These are phyloP conservation scores for Napeogenes sylphis DNA, from an alignment of 2,888 invertebrate species.

Conservation along the genomic window DNA sequence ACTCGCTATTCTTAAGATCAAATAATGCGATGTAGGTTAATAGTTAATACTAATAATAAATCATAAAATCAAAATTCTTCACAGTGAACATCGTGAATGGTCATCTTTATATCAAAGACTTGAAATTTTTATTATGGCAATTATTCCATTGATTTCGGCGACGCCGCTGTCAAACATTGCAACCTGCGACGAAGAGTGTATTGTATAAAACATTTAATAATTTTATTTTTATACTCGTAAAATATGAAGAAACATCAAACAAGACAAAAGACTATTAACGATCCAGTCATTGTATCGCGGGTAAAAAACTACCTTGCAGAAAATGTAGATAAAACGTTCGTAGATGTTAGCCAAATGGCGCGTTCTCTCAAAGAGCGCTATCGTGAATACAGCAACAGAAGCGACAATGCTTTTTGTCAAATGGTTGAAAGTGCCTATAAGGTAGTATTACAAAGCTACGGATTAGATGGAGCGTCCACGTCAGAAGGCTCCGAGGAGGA, in stretches of 20 bases:
- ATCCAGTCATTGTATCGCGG: slow-evolving; percentile 78
- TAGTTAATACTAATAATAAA: too few species aligned
- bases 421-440: slow-evolving; percentile 88
- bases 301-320: slow-evolving; percentile 87
- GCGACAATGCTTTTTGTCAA: slow-evolving; percentile 86
- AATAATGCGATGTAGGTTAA: too few species aligned
- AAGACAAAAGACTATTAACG: slow-evolving; percentile 69
- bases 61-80: too few species aligned
- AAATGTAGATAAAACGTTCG: slow-evolving; percentile 87
- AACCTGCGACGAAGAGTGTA: slow-evolving; percentile 40
- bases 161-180: slow-evolving; percentile 50
- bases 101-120: slow-evolving; percentile 24
- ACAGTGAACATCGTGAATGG: slow-evolving; percentile 5
- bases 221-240: slow-evolving; percentile 22
- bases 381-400: slow-evolving; percentile 88
- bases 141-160: slow-evolving; percentile 57
- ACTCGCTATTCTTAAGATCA: too few species aligned
- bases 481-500: slow-evolving; percentile 80
- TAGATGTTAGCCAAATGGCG: slow-evolving; percentile 91
- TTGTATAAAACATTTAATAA: slow-evolving; percentile 27
- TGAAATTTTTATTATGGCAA: slow-evolving; percentile 43
- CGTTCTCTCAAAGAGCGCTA: slow-evolving; percentile 84
- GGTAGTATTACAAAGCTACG: slow-evolving; percentile 83
- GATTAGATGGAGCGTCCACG: slow-evolving; percentile 77
- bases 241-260: slow-evolving; percentile 74